phyloP scores from a whole-genome alignment of 2,888 invertebrate genomes.

The Creontiades dilutus region DNA sequence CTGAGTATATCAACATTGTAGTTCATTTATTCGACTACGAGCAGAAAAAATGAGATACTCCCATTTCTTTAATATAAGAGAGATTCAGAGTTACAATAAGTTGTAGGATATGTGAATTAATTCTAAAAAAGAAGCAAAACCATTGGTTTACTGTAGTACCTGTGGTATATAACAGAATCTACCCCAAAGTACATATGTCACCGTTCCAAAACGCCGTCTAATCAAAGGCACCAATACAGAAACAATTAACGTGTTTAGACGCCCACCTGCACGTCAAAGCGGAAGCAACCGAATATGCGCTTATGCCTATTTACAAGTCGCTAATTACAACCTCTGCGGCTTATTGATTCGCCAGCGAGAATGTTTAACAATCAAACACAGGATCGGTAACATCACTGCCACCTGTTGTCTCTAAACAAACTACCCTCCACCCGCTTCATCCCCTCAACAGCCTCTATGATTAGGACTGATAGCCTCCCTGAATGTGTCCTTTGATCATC shows the following conservation, averaged over 20 bases:
- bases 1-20: no score
- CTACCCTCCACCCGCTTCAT: slow-evolving; percentile 41
- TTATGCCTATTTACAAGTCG: slow-evolving; percentile 54
- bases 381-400: slow-evolving; percentile 62
- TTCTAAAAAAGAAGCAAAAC: no score
- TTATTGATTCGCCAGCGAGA: slow-evolving; percentile 54
- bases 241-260: slow-evolving; percentile 46
- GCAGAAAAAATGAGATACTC: no score
- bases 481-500: slow-evolving; percentile 62
- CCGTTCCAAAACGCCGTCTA: neutral
- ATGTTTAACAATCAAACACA: slow-evolving; percentile 69
- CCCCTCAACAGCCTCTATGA: slow-evolving; percentile 23
- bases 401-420: slow-evolving; percentile 72
- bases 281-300: slow-evolving; percentile 36
- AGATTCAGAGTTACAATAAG: no score
- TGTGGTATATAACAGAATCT: no score
- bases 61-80: no score
- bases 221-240: neutral
- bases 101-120: no score
- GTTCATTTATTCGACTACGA: no score
- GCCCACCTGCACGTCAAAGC: slow-evolving; percentile 40
- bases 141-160: no score
- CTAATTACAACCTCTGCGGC: slow-evolving; percentile 65
- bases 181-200: neutral
- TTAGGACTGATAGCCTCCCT: slow-evolving; percentile 63